phyloP scores from a whole-genome alignment of 2,888 invertebrate genomes.

The Gastracanthus pulcherrimus region DNA sequence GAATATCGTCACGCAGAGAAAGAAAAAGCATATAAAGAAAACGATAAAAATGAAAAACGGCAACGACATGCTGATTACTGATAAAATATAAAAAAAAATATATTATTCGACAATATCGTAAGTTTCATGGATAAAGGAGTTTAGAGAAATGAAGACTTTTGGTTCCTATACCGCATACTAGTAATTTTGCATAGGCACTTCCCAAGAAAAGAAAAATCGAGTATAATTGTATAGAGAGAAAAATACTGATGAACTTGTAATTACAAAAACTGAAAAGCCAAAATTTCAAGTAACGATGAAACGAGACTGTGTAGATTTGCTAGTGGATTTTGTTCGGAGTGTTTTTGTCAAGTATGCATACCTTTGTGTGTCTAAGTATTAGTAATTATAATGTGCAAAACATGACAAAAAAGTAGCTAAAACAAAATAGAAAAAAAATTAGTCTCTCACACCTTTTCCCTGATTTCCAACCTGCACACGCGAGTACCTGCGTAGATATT shows the following conservation, averaged over 20 bases:
- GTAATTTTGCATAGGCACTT: slow-evolving; percentile 9
- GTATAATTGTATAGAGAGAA: background rate
- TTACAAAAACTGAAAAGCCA: background rate
- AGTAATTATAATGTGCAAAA: slow-evolving; percentile 10
- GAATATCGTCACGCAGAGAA: slow-evolving; percentile 5
- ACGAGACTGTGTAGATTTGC: slow-evolving; percentile 20
- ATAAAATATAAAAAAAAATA: slow-evolving; percentile 21
- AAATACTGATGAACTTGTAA: slow-evolving; percentile 13
- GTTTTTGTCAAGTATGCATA: background rate
- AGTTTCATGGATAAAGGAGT: slow-evolving; percentile 40
- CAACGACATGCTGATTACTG: slow-evolving; percentile 1
- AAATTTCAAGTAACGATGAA: background rate
- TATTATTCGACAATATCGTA: slow-evolving; percentile 47
- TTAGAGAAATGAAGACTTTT: slow-evolving; percentile 56
- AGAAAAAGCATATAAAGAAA: background rate
- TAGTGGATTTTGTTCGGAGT: background rate
- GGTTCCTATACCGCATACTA: slow-evolving; percentile 28
- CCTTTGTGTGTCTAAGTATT: background rate
- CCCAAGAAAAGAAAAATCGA: background rate
- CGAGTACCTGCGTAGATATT: background rate
- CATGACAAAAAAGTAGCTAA: slow-evolving; percentile 11
- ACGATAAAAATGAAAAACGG: background rate
- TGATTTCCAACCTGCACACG: background rate
- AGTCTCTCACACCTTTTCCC: background rate
- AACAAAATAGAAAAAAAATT: background rate